Evolutionary conservation across 2,113 vertebrate species (phyloP), one percentile per base, ranked within the genome.

Genomic region (Cairina moschata): DNA sequence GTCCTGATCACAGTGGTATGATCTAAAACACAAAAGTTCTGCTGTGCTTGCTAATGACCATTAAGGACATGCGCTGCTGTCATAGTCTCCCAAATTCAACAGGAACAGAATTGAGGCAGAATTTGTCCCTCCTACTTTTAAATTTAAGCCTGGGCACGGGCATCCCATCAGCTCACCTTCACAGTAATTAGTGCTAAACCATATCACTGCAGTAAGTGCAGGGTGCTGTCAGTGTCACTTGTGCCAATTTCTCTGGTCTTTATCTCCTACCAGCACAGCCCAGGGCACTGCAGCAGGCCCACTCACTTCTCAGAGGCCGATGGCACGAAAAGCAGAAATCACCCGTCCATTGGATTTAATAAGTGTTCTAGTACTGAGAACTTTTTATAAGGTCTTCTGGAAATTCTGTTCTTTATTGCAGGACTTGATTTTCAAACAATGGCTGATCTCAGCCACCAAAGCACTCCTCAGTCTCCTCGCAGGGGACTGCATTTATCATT

Each of bases 1-100:
- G 93, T 92, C 78, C 91, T 52, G 78, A 60, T 23, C 4, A 2
- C 60, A 5, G 26, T 9, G 42, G 11, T 16, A 34, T 3, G 55
- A 88, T 42, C 21, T 8, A 11, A 66, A 71, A 13, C 59, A 92
- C 29, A 93, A 90, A 94, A 55, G 85, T 86, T 92, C 67, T 95
- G 93, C 94, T 95, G 93, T 12, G 91, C 46, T 97, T 71, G 91
- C 95, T 95, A 46, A 90, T 91, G 67, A 32, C 5, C 82, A 3
- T 28, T 34, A 79, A 85, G 58, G 63, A 50, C 93, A 34, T 54
- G 26, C 2, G 10, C 62, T 87, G 94, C 89, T 58, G 48, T 4
- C 58, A 54, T 56, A 79, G 66, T 42, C 17, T 31, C 77, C 29
- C 62, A 42, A 17, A 36, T 17, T 73, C 72, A 62, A 20, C 0